These are phyloP conservation scores for Darevskia mixta DNA, from an alignment of 2,797 vertebrate species.

Conservation along the genomic window DNA sequence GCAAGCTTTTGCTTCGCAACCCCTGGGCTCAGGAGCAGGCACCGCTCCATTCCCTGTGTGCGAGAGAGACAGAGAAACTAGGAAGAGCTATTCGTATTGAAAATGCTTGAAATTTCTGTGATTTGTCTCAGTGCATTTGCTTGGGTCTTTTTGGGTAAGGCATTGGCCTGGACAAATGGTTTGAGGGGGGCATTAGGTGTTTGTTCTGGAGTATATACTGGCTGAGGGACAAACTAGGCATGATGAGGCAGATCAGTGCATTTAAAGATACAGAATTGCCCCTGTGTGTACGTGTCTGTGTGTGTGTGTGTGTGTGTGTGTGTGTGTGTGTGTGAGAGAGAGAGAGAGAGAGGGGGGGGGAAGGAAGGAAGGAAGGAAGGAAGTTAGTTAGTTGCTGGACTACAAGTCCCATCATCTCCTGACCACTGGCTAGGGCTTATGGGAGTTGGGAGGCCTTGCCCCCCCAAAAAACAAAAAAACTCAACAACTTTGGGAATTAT, in stretches of 20 bases:
- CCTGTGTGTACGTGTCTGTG: no score
- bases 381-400: no score
- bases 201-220: neutral
- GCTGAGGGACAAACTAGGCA: neutral
- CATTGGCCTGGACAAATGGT: neutral
- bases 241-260: neutral
- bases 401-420: no score
- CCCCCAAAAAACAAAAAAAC: no score
- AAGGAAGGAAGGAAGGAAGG: no score
- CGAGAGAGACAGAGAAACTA: neutral
- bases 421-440: no score
- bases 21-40: fast-evolving
- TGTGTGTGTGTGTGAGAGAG: no score
- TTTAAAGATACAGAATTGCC: no score
- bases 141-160: neutral
- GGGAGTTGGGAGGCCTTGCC: no score
- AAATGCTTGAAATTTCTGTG: neutral
- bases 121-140: neutral
- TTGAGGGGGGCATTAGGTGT: fast-evolving
- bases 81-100: neutral
- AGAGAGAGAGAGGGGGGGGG: no score
- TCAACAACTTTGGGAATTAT: no score
- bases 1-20: neutral
- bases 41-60: fast-evolving
- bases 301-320: no score